Conservation (phyloP, 2,797 vertebrate species). For the Todus mexicanus region DNA sequence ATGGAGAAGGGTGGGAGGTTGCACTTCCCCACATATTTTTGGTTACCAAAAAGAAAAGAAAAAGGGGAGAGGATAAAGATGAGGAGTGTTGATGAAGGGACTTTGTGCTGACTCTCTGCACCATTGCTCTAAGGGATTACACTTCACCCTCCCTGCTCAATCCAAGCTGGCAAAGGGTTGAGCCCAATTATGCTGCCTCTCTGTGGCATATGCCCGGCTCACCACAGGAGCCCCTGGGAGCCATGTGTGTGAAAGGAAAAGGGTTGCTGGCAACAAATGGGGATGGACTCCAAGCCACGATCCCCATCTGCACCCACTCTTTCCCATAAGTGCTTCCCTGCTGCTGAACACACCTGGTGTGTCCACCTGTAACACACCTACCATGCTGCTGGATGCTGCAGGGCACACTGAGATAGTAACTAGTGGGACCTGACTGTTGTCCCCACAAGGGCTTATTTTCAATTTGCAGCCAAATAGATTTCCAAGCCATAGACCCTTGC, state of each 20-base stretch:
- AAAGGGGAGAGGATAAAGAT: not conserved
- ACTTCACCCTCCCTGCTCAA: not conserved
- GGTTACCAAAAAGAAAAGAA: conserved; percentile 26
- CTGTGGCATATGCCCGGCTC: not conserved
- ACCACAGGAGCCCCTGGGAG: not conserved
- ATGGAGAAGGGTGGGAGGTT: conserved; percentile 40
- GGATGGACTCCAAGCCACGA: conserved; percentile 19
- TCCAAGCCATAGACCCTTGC: conserved; percentile 69
- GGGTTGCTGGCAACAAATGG: conserved; percentile 18
- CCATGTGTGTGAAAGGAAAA: not conserved
- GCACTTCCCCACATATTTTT: not conserved
- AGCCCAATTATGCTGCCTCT: not conserved
- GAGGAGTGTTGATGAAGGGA: not conserved
- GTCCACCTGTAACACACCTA: conserved; percentile 58
- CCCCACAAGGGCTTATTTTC: conserved; percentile 74
- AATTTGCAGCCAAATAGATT: conserved; percentile 73
- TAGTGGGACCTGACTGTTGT: conserved; percentile 62
- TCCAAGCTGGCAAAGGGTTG: not conserved
- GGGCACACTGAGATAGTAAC: conserved; percentile 60
- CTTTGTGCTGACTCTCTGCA: conserved; percentile 16
- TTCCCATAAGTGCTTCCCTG: conserved; percentile 67
- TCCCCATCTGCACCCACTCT: conserved; percentile 8
- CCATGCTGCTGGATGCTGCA: conserved; percentile 68
- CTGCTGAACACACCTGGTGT: conserved; percentile 58
- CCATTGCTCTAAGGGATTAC: not conserved